These are phyloP conservation scores for Gallinago jamesoni DNA, from an alignment of 2,113 vertebrate genomes.

Conservation along the genomic window DNA sequence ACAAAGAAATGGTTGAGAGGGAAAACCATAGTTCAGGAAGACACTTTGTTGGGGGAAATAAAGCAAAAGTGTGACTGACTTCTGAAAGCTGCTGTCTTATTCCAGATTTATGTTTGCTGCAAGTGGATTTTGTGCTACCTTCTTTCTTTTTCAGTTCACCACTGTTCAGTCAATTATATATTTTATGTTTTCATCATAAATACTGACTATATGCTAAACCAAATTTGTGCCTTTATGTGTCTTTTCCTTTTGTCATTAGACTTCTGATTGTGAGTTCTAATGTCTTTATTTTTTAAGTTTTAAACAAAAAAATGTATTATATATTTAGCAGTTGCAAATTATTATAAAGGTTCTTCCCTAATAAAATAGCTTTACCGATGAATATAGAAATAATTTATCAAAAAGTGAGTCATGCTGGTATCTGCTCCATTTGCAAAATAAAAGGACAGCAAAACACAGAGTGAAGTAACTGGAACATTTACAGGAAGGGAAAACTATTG, in stretches of 20 bases:
- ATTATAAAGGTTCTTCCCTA: not conserved
- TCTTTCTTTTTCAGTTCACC: not conserved
- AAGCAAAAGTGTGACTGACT: not conserved
- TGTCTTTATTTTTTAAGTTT: not conserved
- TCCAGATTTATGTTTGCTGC: not conserved
- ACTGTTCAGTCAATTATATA: not conserved
- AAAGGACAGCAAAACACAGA: not conserved
- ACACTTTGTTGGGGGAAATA: not conserved
- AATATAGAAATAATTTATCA: constrained; percentile 30
- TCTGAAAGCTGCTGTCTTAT: not conserved
- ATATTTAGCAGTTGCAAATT: constrained; percentile 16
- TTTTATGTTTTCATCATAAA: not conserved
- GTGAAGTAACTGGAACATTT: not conserved
- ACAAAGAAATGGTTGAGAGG: not conserved
- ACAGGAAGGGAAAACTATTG: not conserved
- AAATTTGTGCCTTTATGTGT: not conserved
- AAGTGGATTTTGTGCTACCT: not conserved
- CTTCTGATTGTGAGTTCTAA: not conserved
- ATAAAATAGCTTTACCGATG: not conserved
- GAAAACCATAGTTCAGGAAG: not conserved
- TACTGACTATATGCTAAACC: not conserved
- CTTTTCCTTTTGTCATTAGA: not conserved
- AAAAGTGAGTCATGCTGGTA: not conserved
- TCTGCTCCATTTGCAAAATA: constrained; percentile 2
- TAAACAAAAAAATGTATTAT: not conserved